Conservation (phyloP, 2,888 invertebrate genomes). For the Norana najaformis region DNA sequence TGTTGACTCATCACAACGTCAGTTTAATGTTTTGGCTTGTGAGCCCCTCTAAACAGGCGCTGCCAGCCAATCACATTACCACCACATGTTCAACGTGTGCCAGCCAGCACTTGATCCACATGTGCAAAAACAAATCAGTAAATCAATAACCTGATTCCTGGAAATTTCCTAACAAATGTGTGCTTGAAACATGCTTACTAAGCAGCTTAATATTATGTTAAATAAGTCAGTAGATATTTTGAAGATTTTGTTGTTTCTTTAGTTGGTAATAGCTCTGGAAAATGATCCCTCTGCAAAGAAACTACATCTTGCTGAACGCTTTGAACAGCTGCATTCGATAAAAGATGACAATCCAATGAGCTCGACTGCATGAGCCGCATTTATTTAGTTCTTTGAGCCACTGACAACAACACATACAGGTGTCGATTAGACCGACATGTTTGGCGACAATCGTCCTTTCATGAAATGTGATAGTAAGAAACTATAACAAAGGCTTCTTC, state of each 20-base stretch:
- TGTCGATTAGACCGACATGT: neutral
- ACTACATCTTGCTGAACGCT: constrained; percentile 87
- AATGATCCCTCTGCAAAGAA: constrained; percentile 81
- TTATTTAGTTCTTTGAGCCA: neutral
- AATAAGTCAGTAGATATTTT: no score
- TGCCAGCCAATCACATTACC: no score
- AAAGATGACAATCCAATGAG: constrained; percentile 68
- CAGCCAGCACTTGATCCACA: no score
- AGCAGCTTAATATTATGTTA: no score
- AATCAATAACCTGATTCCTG: no score
- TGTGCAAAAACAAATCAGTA: no score
- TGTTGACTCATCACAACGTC: no score
- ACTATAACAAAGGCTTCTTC: neutral
- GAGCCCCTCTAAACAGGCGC: no score
- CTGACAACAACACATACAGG: neutral
- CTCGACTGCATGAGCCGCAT: neutral
- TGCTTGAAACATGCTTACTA: no score
- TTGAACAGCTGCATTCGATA: constrained; percentile 91
- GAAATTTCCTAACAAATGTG: no score
- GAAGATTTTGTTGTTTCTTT: constrained; percentile 53
- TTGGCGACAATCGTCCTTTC: neutral
- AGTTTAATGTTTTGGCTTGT: no score
- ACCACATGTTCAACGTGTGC: no score
- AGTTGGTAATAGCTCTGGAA: constrained; percentile 83
- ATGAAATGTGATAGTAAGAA: neutral